Percentiles rank a stretch among this genome's conserved stretches.
Conservation (phyloP, 2,797 vertebrate species). For the Hyperoplus lanceolatus region DNA sequence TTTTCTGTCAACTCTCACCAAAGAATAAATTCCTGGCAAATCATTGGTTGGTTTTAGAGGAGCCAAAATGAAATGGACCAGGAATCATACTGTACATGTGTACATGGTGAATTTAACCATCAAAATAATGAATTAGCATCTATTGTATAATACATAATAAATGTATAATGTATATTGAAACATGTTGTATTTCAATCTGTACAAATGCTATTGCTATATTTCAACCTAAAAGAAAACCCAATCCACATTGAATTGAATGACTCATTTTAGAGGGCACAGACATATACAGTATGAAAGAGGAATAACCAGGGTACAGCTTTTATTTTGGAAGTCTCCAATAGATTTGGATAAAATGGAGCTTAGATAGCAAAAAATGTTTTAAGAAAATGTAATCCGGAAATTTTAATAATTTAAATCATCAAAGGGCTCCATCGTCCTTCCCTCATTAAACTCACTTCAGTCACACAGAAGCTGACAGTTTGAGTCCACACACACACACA, state of each 20-base stretch:
- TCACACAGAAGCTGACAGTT: conserved; percentile 27
- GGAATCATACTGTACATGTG: neutral
- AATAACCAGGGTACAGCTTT: neutral
- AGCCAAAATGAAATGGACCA: neutral
- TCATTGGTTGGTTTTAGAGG: neutral
- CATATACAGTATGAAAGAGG: neutral
- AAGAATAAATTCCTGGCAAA: neutral
- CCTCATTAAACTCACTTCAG: conserved; percentile 32
- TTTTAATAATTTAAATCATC: conserved; percentile 35
- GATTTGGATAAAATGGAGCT: neutral
- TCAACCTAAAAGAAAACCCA: neutral
- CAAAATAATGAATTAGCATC: neutral
- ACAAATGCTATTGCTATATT: neutral
- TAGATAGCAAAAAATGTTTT: neutral
- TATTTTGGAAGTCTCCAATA: neutral
- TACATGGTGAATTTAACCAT: too few relatives aligned
- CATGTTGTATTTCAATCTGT: neutral
- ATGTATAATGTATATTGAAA: neutral
- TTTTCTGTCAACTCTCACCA: neutral
- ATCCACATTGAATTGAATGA: neutral
- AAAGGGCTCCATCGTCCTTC: neutral
- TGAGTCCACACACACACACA: neutral
- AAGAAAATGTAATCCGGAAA: conserved; percentile 12
- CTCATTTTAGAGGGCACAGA: neutral
- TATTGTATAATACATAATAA: neutral